phyloP scores from a whole-genome alignment of 2,888 invertebrate species.

The Rhagonycha lutea region DNA sequence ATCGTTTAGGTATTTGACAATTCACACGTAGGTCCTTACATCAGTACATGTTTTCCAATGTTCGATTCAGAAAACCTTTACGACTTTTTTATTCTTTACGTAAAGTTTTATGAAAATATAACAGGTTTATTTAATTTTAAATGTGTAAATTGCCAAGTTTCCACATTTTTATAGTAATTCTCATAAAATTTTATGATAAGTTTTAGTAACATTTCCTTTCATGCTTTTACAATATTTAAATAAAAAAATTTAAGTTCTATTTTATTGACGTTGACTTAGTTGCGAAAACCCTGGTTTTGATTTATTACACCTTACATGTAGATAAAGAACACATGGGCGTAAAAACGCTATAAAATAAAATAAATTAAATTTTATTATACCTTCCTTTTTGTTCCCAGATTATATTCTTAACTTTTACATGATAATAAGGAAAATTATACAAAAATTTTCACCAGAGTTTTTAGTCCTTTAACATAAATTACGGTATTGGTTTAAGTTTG shows the following conservation, averaged over 20 bases:
- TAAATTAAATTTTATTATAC: background rate
- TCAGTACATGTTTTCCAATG: background rate
- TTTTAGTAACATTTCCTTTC: background rate
- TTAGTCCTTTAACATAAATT: background rate
- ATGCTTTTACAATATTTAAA: background rate
- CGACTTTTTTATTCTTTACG: background rate
- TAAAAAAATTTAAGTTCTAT: background rate
- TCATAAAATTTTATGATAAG: background rate
- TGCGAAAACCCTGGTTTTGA: background rate
- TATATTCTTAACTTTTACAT: background rate
- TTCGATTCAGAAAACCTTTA: background rate
- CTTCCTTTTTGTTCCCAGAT: background rate
- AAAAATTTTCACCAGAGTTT: background rate
- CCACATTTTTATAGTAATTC: background rate
- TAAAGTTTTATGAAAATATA: background rate
- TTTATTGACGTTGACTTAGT: background rate
- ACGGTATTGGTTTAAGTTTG: background rate
- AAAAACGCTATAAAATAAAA: background rate
- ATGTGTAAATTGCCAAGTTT: background rate
- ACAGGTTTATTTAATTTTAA: background rate
- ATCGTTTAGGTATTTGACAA: background rate
- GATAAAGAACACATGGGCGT: background rate
- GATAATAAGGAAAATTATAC: background rate
- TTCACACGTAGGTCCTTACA: background rate
- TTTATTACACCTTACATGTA: background rate